A percentile compares a stretch with the other conserved stretches of the same genome.
These are phyloP conservation scores for Eulemur rubriventer DNA, from an alignment of 2,797 vertebrate genomes.

Conservation along the genomic window DNA sequence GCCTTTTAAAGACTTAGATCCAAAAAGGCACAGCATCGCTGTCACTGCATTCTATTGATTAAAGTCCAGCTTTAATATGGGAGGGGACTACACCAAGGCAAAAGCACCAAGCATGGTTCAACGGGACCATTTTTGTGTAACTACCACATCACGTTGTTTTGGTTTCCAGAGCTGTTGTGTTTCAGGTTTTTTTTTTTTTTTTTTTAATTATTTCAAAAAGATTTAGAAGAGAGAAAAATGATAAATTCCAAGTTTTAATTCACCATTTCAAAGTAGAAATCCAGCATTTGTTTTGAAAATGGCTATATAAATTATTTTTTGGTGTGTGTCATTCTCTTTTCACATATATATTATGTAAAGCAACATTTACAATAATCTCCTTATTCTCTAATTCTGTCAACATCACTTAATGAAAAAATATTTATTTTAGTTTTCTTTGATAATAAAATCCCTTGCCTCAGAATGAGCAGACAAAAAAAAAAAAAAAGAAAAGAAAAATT, in stretches of 20 bases:
- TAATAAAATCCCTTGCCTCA: not conserved
- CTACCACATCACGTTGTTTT: not conserved
- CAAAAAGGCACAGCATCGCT: not conserved
- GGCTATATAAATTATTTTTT: not conserved
- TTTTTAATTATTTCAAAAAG: not conserved
- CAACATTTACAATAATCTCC: not conserved
- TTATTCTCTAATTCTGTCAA: not conserved
- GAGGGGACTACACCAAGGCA: not conserved
- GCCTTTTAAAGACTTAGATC: not conserved
- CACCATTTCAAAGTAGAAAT: not conserved
- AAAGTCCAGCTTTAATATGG: not conserved
- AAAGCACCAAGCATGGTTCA: not conserved
- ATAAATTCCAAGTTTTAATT: not conserved
- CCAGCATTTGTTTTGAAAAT: not conserved
- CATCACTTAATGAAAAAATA: not conserved
- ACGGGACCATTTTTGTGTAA: not conserved
- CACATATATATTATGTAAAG: not conserved
- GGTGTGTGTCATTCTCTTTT: not conserved
- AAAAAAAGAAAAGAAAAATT: no score
- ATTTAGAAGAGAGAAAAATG: not conserved
- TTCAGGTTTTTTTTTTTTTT: not conserved
- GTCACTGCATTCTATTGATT: not conserved
- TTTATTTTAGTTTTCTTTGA: not conserved
- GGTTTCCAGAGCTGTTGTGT: not conserved
- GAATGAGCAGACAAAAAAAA: no score